Percentiles rank a stretch among this genome's conserved stretches.
phyloP scores from a whole-genome alignment of 2,888 invertebrate species.

The Pachymerium ferrugineum region DNA sequence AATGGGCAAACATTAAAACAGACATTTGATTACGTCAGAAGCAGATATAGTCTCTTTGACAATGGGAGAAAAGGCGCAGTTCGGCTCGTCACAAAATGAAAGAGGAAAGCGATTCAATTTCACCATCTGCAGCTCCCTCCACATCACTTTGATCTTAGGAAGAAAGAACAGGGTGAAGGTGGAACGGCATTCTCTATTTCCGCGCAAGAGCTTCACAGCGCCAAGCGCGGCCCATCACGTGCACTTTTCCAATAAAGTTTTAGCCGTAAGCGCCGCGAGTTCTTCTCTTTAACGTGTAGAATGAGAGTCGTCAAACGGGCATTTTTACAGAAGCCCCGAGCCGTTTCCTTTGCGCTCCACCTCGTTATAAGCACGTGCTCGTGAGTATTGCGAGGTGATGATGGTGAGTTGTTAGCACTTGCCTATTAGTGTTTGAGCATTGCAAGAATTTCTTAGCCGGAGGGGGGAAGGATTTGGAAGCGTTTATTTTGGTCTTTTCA shows the following conservation, averaged over 20 bases:
- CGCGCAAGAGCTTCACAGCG: background rate
- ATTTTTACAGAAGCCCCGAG: background rate
- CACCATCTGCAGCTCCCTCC: conserved; percentile 2
- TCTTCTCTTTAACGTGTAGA: background rate
- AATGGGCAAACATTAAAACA: too few relatives aligned
- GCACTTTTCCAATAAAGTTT: conserved; percentile 17
- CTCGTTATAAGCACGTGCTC: background rate
- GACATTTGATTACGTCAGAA: too few relatives aligned
- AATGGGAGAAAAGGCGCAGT: too few relatives aligned
- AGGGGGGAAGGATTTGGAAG: background rate
- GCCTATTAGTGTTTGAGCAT: conserved; percentile 24
- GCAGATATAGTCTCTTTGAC: too few relatives aligned
- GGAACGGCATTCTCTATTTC: conserved; percentile 10
- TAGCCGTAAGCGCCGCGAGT: conserved; percentile 17
- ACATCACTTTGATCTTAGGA: conserved; percentile 11
- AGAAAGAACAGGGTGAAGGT: conserved; percentile 1
- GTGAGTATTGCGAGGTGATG: conserved; percentile 14
- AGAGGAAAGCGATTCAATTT: conserved; percentile 18
- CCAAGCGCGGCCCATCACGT: background rate
- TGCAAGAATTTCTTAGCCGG: conserved; percentile 1
- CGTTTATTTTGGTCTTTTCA: conserved; percentile 28
- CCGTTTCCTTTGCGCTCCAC: background rate
- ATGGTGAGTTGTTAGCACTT: conserved; percentile 16
- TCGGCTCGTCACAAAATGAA: background rate
- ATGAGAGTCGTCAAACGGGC: conserved; percentile 4